These are phyloP conservation scores for Ptychoptera albimana DNA, from an alignment of 2,888 invertebrate genomes.

Conservation along the genomic window DNA sequence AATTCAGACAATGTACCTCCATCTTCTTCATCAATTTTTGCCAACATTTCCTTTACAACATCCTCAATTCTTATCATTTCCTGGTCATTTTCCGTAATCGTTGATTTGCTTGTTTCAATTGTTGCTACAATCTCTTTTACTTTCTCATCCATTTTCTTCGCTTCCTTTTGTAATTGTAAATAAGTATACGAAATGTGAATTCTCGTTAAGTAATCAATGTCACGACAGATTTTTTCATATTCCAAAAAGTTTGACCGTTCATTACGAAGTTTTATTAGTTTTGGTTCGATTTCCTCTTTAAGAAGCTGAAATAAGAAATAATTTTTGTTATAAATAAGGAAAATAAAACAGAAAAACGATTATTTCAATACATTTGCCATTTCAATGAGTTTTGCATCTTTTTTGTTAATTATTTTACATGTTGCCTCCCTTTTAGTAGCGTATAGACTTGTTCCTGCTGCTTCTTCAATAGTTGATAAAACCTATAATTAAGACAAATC, in stretches of 20 bases:
- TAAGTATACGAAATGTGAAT: slow-evolving; percentile 36
- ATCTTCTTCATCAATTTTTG: slow-evolving; percentile 47
- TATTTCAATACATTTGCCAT: slow-evolving; percentile 40
- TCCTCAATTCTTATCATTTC: slow-evolving; percentile 39
- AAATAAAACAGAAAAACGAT: neutral
- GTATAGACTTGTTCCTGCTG: slow-evolving; percentile 94
- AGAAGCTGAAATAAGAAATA: slow-evolving; percentile 36
- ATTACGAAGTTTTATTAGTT: slow-evolving; percentile 65
- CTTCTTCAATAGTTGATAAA: slow-evolving; percentile 95
- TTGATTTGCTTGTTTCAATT: slow-evolving; percentile 38
- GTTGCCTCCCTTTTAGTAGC: slow-evolving; percentile 82
- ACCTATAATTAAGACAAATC: slow-evolving; percentile 36
- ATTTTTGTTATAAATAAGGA: too few species aligned
- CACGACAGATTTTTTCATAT: slow-evolving; percentile 70
- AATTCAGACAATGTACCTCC: slow-evolving; percentile 45
- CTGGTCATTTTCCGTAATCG: slow-evolving; percentile 37
- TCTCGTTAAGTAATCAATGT: slow-evolving; percentile 64
- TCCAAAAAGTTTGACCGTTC: slow-evolving; percentile 75
- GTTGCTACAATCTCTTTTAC: slow-evolving; percentile 37
- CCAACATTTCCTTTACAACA: slow-evolving; percentile 43
- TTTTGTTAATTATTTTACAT: slow-evolving; percentile 76
- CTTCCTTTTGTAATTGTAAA: slow-evolving; percentile 27
- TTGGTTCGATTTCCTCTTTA: slow-evolving; percentile 80
- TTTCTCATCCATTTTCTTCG: slow-evolving; percentile 25
- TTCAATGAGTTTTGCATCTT: slow-evolving; percentile 78